These are phyloP conservation scores for Peromyscus eremicus DNA, from an alignment of 2,797 vertebrate genomes.

Conservation along the genomic window DNA sequence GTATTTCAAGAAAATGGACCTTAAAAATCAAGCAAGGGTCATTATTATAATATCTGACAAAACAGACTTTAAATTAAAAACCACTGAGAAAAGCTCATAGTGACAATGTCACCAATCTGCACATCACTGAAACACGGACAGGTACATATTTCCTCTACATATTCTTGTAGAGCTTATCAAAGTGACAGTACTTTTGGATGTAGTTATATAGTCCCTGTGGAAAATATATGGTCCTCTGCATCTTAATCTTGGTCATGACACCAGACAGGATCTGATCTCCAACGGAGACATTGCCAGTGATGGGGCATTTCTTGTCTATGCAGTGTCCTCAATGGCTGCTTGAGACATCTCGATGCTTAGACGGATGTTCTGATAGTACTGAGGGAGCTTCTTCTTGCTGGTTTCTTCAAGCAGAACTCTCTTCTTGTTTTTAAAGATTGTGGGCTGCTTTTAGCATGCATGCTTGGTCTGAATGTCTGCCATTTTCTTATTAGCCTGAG, in stretches of 20 bases:
- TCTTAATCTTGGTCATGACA: constrained; percentile 88
- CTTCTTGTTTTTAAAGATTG: constrained; percentile 96
- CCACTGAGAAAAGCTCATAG: constrained; percentile 87
- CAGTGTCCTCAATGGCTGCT: too few species aligned
- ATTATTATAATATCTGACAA: neutral
- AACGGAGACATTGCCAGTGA: constrained; percentile 96
- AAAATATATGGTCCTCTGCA: constrained; percentile 98
- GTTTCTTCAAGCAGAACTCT: constrained; percentile 90
- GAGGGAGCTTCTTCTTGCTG: constrained; percentile 92
- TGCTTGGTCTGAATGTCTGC: constrained; percentile 89
- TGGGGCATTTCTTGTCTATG: constrained; percentile 94
- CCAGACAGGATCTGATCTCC: constrained; percentile 95
- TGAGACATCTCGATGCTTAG: constrained; percentile 85
- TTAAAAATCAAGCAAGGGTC: neutral
- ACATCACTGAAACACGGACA: constrained; percentile 97
- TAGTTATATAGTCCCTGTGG: constrained; percentile 96
- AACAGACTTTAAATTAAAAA: neutral
- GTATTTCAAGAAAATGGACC: neutral
- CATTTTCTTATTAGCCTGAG: constrained; percentile 68
- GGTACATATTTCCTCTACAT: constrained; percentile 88
- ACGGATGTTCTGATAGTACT: constrained; percentile 95
- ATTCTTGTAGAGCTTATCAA: neutral
- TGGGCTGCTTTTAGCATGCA: constrained; percentile 95
- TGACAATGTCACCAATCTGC: constrained; percentile 94
- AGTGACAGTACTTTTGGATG: constrained; percentile 94